Evolutionary conservation across 2,797 vertebrate species (phyloP).

Genomic region (Microctenopoma steveboyesi): DNA sequence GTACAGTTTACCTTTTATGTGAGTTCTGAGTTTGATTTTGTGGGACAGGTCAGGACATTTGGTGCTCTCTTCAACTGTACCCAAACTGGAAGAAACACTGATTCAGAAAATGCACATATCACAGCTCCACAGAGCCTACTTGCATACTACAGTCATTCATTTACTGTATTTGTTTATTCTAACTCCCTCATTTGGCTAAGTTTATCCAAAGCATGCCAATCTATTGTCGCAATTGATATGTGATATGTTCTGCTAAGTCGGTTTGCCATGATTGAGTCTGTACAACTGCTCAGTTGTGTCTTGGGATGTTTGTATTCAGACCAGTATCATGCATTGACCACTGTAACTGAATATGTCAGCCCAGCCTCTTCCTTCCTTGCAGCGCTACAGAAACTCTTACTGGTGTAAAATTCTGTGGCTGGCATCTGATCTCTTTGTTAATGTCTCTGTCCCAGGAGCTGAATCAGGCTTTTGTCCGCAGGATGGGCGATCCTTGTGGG

Average conservation of each 20-base stretch:
- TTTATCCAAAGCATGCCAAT: conserved; percentile 5
- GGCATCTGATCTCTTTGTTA: conserved; percentile 69
- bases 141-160: background rate
- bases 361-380: conserved; percentile 10
- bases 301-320: conserved; percentile 31
- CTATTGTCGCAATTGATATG: conserved; percentile 5
- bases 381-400: conserved; percentile 46
- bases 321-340: conserved; percentile 42
- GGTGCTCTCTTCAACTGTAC: no score
- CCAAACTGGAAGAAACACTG: background rate
- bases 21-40: background rate
- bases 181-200: conserved; percentile 20
- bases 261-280: conserved; percentile 1
- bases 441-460: conserved; percentile 71
- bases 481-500: conserved; percentile 75
- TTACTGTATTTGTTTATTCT: background rate
- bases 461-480: conserved; percentile 75
- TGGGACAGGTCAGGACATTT: no score
- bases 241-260: conserved; percentile 1
- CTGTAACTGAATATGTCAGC: conserved; percentile 52
- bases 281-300: conserved; percentile 41
- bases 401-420: conserved; percentile 29
- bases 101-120: background rate
- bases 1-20: background rate
- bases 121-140: background rate